Base-by-base conservation (phyloP, 2,797 vertebrate genomes). In the Periophthalmus magnuspinnatus region DNA sequence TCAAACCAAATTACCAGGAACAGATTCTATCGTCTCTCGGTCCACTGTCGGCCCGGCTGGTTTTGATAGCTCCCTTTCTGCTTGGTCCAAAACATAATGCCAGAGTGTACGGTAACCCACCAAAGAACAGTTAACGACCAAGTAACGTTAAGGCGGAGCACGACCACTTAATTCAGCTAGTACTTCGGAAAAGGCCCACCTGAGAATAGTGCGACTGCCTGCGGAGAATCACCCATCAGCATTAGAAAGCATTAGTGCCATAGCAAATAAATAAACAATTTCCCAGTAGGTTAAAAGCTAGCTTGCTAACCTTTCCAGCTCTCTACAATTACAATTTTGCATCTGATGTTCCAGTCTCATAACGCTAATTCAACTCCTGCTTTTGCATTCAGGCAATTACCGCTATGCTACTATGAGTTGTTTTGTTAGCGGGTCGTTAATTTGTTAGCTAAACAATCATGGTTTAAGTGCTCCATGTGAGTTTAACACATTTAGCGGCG, bases 111-210 rank as follows among this genome's bases (percentile, higher is more conserved):
- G 65, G 77, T 86, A 88, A 86, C 80, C 84, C 83, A 48, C 82
- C 63, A 73, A 88, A 88, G 84, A 87, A 86, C 85, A 81, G 80
- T 87, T 84, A 90, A 80, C 78, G 82, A 75, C 82, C 75, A 67
- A 75, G 85, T 89, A 87, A 87, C 86, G 89, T 88, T 81, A 84
- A 62, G 75, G 74, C 79, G 86, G 80, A 90, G 84, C 78, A 84
- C 72, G 89, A 80, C 82, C 89, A 91, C 87, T 93, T 92, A 91
- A 92, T 93, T 91, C 90, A 86, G 87, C 88, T 80, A 80, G 89
- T 88, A 85, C 86, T 90, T 77, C 77, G 65, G 82, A 87, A 57
- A 91, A 76, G 80, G 76, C 87, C 88, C 89, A 92, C 89, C 89
- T 89, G 92, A 92, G 90, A 93, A 88, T 91, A 85, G 81, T 36